Percentiles rank a stretch among this genome's conserved stretches.
Conservation (phyloP, 2,113 vertebrate species). For the Bagarius yarrelli region DNA sequence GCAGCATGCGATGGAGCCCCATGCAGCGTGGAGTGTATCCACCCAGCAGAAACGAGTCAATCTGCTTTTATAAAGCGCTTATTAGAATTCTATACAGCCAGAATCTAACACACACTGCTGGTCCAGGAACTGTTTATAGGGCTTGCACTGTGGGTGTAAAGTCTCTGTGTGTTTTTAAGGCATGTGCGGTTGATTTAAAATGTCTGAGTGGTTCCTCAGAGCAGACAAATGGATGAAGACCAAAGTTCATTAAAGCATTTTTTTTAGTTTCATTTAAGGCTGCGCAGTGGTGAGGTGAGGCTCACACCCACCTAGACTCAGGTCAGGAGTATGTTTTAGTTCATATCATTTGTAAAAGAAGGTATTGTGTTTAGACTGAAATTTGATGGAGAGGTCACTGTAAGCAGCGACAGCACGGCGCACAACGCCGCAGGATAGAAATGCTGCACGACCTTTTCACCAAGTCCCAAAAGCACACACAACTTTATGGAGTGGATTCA, state of each 20-base stretch:
- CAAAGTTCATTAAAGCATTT: not conserved
- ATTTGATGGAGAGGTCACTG: constrained; percentile 52
- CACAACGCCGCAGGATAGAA: constrained; percentile 3
- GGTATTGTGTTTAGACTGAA: constrained; percentile 40
- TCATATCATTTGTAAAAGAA: constrained; percentile 43
- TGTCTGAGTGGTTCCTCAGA: not conserved
- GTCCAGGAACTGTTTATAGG: constrained; percentile 32
- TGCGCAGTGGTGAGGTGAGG: not conserved
- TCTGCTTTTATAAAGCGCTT: constrained; percentile 36
- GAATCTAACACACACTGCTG: constrained; percentile 31
- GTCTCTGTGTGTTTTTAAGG: not conserved
- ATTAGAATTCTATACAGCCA: constrained; percentile 55
- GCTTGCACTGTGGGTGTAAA: constrained; percentile 16
- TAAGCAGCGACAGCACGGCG: constrained; percentile 24
- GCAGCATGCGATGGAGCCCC: constrained; percentile 4
- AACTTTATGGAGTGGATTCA: constrained; percentile 50
- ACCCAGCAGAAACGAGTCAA: constrained; percentile 39
- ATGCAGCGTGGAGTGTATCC: constrained; percentile 13
- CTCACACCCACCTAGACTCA: constrained; percentile 38
- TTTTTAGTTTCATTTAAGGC: not conserved
- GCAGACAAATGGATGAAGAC: not conserved
- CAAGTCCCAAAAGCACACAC: constrained; percentile 43
- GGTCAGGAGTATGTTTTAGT: constrained; percentile 45
- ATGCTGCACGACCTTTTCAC: constrained; percentile 54
- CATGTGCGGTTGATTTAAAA: constrained; percentile 3